Percentiles rank a stretch among this genome's conserved stretches.
Conservation (phyloP, 2,888 invertebrate genomes). For the Crioceris asparagi region DNA sequence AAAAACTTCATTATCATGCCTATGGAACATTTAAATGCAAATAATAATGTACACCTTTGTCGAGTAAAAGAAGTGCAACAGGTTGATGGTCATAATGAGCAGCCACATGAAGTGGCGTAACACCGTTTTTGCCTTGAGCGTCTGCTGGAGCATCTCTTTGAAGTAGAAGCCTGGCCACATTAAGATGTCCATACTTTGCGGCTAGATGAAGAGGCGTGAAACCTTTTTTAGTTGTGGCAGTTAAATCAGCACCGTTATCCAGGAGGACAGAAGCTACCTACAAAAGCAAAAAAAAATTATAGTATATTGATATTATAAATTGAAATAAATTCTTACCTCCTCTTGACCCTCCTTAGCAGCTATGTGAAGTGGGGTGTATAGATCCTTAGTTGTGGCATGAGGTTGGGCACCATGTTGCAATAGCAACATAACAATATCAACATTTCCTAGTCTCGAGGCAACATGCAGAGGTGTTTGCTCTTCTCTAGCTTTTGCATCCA, state of each 20-base stretch:
- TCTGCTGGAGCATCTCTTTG: constrained; percentile 76
- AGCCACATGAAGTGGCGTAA: constrained; percentile 93
- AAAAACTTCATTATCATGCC: background rate
- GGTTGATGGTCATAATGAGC: constrained; percentile 93
- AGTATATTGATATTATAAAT: background rate
- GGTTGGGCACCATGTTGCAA: constrained; percentile 89
- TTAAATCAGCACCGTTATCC: constrained; percentile 82
- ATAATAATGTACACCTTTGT: constrained; percentile 63
- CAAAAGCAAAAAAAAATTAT: constrained; percentile 12
- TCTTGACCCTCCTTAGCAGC: constrained; percentile 95
- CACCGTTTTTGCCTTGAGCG: constrained; percentile 86
- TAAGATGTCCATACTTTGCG: constrained; percentile 92
- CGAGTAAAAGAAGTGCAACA: constrained; percentile 79
- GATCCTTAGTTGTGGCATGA: constrained; percentile 84
- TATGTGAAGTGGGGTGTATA: constrained; percentile 93
- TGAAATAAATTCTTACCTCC: constrained; percentile 40
- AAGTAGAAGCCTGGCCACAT: constrained; percentile 76
- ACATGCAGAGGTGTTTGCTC: constrained; percentile 96
- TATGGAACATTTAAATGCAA: too few species aligned
- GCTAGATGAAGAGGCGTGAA: constrained; percentile 96
- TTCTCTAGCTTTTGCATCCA: constrained; percentile 63
- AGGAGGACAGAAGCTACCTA: constrained; percentile 79
- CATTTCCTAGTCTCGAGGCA: constrained; percentile 89
- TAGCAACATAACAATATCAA: constrained; percentile 87
- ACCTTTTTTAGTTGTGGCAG: constrained; percentile 89